phyloP scores from a whole-genome alignment of 2,797 vertebrate species.

The Jordanella pulchra region DNA sequence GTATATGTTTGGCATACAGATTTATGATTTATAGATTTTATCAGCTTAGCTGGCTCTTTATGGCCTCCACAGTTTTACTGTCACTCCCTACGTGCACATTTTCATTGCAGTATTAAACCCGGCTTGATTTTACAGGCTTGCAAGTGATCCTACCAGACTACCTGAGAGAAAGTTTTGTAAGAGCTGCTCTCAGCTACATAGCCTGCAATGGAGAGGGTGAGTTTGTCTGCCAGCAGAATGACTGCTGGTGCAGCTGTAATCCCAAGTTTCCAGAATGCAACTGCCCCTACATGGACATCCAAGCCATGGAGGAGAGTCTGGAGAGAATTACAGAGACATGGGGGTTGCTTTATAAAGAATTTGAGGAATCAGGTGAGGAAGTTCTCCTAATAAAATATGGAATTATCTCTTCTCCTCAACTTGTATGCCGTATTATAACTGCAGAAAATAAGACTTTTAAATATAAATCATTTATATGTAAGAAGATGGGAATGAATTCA shows the following conservation, averaged over 20 bases:
- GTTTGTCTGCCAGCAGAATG: constrained; percentile 92
- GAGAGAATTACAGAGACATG: constrained; percentile 91
- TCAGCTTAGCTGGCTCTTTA: constrained; percentile 9
- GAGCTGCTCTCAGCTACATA: constrained; percentile 94
- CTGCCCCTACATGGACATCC: constrained; percentile 96
- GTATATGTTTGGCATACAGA: constrained; percentile 7
- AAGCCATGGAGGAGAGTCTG: constrained; percentile 95
- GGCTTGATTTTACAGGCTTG: constrained; percentile 80
- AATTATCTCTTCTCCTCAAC: background rate
- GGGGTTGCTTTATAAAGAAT: constrained; percentile 89
- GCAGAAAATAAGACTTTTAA: constrained; percentile 28
- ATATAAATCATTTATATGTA: constrained; percentile 48
- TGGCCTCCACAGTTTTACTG: constrained; percentile 2
- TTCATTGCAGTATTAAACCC: constrained; percentile 44
- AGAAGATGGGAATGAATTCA: constrained; percentile 42
- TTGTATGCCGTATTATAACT: constrained; percentile 22
- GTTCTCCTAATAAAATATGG: constrained; percentile 3
- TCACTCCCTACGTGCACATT: constrained; percentile 27
- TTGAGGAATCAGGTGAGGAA: constrained; percentile 91
- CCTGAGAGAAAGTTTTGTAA: constrained; percentile 90
- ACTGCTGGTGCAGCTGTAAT: constrained; percentile 95
- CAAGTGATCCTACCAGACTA: constrained; percentile 95
- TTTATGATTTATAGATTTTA: constrained; percentile 20
- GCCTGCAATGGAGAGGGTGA: constrained; percentile 96
- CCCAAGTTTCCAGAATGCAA: constrained; percentile 93